Evolutionary conservation across 2,113 vertebrate species (phyloP), one percentile per base, ranked within the genome.

Genomic region (Taxidea taxus): DNA sequence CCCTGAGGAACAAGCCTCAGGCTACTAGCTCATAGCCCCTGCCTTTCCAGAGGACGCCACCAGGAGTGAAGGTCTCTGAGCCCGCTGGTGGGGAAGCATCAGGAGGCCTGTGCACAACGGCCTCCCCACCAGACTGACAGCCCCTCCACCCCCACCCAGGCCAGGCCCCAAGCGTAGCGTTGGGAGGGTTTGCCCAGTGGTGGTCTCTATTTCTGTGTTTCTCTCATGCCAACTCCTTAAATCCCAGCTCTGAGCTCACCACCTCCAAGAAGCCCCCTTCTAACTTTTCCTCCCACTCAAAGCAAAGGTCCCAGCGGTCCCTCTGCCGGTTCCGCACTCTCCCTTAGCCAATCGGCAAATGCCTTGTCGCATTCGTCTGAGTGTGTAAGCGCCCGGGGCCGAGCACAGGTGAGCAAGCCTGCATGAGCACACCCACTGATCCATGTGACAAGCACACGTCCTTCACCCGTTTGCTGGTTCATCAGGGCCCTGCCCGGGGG

Each of bases 391-490:
- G 3, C 10, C n/a, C 25, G 1, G 34, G 39, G 15, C 42, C 4
- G 56, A 90, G 21, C 44, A 3, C 58, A 9, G 3, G 27, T 0
- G 4, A 58, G 23, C 1, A 1, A 39, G n/a, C 21, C 56, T 0
- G 4, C 5, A 0, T 0, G 39, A 4, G 23, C 0, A 2, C 12
- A 8, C 0, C 2, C 1, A 0, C 31, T 0, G 3, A 14, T 1
- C 0, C 10, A 1, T 54, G 27, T 6, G 25, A 27, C 20, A 0
- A 34, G 16, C 0, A 0, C 0, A 0, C 7, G 0, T 0, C 68
- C 4, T 1, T 18, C 14, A 2, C 4, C 0, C 2, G 0, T 3
- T 5, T 0, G 0, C 18, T 2, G 49, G 1, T 13, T 5, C 4
- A 7, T 12, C 23, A 8, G 66, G 39, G 3, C 18, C 25, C 3